Percentiles rank a stretch among this genome's conserved stretches.
These are phyloP conservation scores for Serripes groenlandicus DNA, from an alignment of 2,888 invertebrate species.

Conservation along the genomic window DNA sequence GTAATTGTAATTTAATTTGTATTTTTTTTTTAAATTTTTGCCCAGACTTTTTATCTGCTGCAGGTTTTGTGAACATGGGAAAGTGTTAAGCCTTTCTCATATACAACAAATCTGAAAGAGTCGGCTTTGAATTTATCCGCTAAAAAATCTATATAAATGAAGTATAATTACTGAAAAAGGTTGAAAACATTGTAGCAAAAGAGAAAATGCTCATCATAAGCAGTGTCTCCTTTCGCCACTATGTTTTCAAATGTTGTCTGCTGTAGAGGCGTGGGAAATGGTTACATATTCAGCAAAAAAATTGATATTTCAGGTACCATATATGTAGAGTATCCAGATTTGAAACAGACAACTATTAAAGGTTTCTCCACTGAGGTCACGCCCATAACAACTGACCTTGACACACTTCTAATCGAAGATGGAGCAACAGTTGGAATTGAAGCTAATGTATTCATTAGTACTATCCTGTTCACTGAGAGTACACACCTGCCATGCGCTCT, in stretches of 20 bases:
- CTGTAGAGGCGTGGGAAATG: no score
- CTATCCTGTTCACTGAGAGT: constrained; percentile 59
- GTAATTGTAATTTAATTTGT: no score
- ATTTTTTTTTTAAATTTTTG: no score
- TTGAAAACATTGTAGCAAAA: background rate
- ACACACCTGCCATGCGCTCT: constrained; percentile 60
- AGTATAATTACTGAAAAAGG: no score
- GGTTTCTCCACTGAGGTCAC: constrained; percentile 28
- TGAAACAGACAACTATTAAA: constrained; percentile 30
- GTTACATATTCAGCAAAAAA: no score
- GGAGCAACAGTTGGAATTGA: constrained; percentile 64
- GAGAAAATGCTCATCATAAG: background rate
- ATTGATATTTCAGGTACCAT: constrained; percentile 71
- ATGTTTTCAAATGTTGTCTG: background rate
- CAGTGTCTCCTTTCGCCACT: background rate
- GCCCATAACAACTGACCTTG: constrained; percentile 44
- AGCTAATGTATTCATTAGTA: constrained; percentile 47
- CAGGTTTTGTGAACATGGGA: no score
- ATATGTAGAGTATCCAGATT: constrained; percentile 46
- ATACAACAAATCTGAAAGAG: no score
- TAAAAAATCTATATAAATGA: no score
- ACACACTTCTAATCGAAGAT: constrained; percentile 49
- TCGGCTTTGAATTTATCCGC: no score
- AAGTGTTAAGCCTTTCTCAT: no score
- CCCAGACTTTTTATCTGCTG: no score